Base-by-base conservation (phyloP, 1,140 invertebrate genomes). In the Papilio polytes region DNA sequence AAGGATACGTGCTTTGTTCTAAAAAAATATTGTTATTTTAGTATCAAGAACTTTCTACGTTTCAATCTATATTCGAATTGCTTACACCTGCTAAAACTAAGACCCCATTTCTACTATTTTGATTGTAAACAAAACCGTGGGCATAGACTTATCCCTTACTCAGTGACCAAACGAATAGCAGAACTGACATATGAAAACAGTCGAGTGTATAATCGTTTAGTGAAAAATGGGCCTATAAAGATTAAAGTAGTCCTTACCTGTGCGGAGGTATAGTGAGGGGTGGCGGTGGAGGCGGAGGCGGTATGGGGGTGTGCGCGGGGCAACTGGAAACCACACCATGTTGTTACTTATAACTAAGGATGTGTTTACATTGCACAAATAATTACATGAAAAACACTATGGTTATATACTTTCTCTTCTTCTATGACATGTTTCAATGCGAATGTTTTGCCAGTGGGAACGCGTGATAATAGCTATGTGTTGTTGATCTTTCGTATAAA, bases 1-100 rank as follows among this genome's bases (percentile, higher is more conserved):
- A 99, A 99, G 88, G 98, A 98, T 46, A 99, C 98, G 91, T 98
- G 98, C 91, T 98, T 98, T 82, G 97, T 96, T 92, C 97, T 97
- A 94, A 36, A 94, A 92, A n/a, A 76, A 18, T 53, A 76, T n/a
- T 53, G 18, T 15, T 9, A 53, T 31, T 4, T 74, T 22, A 74
- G 26, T 51, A 53, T n/a, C 48, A 31, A 41, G 36, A 41, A 8
- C 6, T 41, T 41, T 41, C 36, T 41, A 8, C 36, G 36, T 41
- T 41, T 41, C 7, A 41, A 41, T 41, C 7, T 41, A 41, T 41
- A 41, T 41, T 41, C 0, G 7, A 41, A 8, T 41, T 41, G 36
- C 7, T 36, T 4, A 36, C 36, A 36, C 36, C 36, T 4, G 7
- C 6, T 41, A 4, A 41, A 48, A 48, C 46, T 48, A 13, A 13